Percentiles rank a stretch among this genome's conserved stretches.
phyloP scores from a whole-genome alignment of 2,888 invertebrate genomes.

The Mythimna ferrago region DNA sequence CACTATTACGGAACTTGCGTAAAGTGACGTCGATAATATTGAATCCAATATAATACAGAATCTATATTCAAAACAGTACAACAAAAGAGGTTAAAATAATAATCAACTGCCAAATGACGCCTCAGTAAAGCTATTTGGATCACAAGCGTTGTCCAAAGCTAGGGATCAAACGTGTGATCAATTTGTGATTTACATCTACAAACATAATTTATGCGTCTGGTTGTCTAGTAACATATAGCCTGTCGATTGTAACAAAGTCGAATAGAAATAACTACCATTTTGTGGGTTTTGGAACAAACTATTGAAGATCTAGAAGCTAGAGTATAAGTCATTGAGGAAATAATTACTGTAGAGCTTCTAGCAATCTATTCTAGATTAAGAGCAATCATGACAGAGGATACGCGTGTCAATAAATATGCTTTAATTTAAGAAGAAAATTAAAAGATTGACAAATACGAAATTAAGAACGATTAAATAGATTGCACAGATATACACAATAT shows the following conservation, averaged over 20 bases:
- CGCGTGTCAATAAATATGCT: neutral
- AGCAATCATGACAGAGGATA: neutral
- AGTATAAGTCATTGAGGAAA: neutral
- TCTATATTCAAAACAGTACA: conserved; percentile 41
- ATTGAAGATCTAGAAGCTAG: neutral
- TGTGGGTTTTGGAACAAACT: neutral
- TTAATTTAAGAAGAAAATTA: neutral
- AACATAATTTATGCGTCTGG: conserved; percentile 48
- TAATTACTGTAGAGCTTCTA: neutral
- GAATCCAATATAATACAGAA: neutral
- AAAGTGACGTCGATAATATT: neutral
- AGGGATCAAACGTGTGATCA: conserved; percentile 33
- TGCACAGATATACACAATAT: too few relatives aligned
- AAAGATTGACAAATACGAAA: neutral
- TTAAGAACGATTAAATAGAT: neutral
- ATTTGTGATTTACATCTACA: conserved; percentile 46
- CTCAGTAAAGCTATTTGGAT: conserved; percentile 28
- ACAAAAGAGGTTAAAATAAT: conserved; percentile 55
- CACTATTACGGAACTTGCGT: neutral
- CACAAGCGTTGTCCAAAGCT: conserved; percentile 40
- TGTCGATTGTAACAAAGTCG: neutral
- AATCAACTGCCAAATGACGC: conserved; percentile 45
- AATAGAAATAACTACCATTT: conserved; percentile 9
- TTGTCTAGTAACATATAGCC: conserved; percentile 20
- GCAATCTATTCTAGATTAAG: neutral